These are phyloP conservation scores for Uropetala carovei DNA, from an alignment of 2,888 invertebrate species.

Conservation along the genomic window DNA sequence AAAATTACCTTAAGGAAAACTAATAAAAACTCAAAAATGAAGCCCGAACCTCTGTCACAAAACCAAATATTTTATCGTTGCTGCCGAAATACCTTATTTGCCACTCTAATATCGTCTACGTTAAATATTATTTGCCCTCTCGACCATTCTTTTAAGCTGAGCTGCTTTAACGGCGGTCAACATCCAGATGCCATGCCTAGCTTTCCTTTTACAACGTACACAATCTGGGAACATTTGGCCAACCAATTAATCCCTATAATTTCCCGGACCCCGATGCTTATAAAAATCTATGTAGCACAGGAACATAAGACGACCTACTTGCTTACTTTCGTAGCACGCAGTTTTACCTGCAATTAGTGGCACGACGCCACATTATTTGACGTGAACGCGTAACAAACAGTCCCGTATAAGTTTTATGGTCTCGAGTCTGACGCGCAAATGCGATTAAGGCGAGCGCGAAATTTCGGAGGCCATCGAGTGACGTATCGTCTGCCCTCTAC, in stretches of 20 bases:
- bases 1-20: too few relatives aligned
- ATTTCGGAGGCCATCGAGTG: background rate
- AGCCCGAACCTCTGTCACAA: too few relatives aligned
- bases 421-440: background rate
- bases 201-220: background rate
- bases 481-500: slow-evolving; percentile 28
- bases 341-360: background rate
- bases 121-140: too few relatives aligned
- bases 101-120: too few relatives aligned
- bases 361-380: too few relatives aligned
- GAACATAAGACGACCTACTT: background rate
- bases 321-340: background rate
- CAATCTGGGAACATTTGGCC: background rate
- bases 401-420: too few relatives aligned
- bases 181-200: background rate
- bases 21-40: too few relatives aligned
- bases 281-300: background rate
- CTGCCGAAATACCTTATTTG: too few relatives aligned
- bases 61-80: too few relatives aligned
- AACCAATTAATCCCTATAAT: slow-evolving; percentile 12
- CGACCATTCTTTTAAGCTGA: too few relatives aligned
- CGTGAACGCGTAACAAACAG: too few relatives aligned
- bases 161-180: too few relatives aligned
- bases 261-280: background rate
- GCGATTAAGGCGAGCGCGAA: background rate